phyloP scores from a whole-genome alignment of 2,888 invertebrate genomes.

The Caenorhabditis plicata region DNA sequence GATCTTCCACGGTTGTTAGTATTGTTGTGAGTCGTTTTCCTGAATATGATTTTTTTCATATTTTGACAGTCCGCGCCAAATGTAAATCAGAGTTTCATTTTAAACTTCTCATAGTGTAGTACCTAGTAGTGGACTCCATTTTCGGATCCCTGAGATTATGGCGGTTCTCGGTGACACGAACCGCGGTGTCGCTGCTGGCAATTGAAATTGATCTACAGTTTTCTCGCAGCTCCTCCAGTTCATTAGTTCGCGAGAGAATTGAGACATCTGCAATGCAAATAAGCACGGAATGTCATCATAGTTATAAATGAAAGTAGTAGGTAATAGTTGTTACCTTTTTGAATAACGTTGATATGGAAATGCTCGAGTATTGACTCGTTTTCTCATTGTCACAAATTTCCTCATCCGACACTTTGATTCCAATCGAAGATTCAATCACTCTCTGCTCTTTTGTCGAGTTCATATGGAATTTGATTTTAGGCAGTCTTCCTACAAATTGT shows the following conservation, averaged over 20 bases:
- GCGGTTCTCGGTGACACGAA: constrained; percentile 31
- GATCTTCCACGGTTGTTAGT: constrained; percentile 45
- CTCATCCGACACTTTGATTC: constrained; percentile 30
- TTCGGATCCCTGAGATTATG: constrained; percentile 47
- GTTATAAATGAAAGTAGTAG: constrained; percentile 20
- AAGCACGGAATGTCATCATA: constrained; percentile 3
- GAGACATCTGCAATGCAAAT: constrained; percentile 4
- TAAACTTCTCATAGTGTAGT: neutral
- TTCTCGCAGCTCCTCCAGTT: no score
- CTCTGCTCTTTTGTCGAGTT: constrained; percentile 61
- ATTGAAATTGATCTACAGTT: no score
- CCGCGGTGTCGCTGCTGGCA: constrained; percentile 47
- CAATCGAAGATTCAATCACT: constrained; percentile 54
- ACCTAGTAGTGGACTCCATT: constrained; percentile 53
- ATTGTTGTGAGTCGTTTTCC: constrained; percentile 37
- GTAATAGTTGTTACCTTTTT: constrained; percentile 14
- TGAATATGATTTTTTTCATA: constrained; percentile 2
- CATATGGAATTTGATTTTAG: constrained; percentile 56
- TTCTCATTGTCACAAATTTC: no score
- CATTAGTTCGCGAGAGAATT: no score
- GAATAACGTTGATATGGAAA: neutral
- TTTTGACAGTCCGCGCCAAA: no score
- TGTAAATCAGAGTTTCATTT: neutral
- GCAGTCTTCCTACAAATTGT: constrained; percentile 44
- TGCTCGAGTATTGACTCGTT: no score